These are phyloP conservation scores for Ecliptopera silaceata DNA, from an alignment of 2,888 invertebrate species.

Conservation along the genomic window DNA sequence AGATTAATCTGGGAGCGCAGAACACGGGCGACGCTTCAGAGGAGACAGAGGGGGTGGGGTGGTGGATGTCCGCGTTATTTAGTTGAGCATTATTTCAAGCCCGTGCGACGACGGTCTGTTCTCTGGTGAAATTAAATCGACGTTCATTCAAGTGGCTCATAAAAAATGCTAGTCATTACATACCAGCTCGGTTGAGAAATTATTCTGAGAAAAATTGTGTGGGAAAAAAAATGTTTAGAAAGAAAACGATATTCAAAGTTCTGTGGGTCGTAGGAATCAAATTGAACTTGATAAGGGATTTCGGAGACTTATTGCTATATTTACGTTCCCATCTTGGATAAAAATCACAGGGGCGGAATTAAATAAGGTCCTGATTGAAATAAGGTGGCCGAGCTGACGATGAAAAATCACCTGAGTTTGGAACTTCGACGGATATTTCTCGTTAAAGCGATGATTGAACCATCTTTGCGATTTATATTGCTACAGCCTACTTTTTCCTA, in stretches of 20 bases:
- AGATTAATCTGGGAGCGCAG: conserved; percentile 63
- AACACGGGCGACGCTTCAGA: conserved; percentile 33
- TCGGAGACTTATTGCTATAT: conserved; percentile 41
- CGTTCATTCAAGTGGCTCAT: conserved; percentile 58
- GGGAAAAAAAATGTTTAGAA: conserved; percentile 33
- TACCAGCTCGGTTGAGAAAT: conserved; percentile 40
- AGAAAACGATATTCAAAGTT: conserved; percentile 43
- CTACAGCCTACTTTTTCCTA: conserved; percentile 19
- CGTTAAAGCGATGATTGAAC: conserved; percentile 33
- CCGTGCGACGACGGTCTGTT: conserved; percentile 46
- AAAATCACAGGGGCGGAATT: conserved; percentile 47
- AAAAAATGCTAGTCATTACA: conserved; percentile 53
- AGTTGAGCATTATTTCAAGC: conserved; percentile 70
- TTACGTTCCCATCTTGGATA: conserved; percentile 45
- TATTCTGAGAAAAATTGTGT: conserved; percentile 38
- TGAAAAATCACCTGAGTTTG: conserved; percentile 44
- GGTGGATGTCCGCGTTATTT: conserved; percentile 64
- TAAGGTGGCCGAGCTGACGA: conserved; percentile 46
- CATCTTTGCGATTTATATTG: conserved; percentile 31
- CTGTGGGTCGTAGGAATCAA: conserved; percentile 48
- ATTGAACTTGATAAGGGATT: conserved; percentile 45
- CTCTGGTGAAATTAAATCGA: conserved; percentile 67
- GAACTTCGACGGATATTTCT: conserved; percentile 36
- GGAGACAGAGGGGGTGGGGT: conserved; percentile 30
- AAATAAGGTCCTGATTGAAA: conserved; percentile 55